Evolutionary conservation across 1,140 invertebrate genomes (phyloP).

Genomic region (Teleopsis dalmanni): DNA sequence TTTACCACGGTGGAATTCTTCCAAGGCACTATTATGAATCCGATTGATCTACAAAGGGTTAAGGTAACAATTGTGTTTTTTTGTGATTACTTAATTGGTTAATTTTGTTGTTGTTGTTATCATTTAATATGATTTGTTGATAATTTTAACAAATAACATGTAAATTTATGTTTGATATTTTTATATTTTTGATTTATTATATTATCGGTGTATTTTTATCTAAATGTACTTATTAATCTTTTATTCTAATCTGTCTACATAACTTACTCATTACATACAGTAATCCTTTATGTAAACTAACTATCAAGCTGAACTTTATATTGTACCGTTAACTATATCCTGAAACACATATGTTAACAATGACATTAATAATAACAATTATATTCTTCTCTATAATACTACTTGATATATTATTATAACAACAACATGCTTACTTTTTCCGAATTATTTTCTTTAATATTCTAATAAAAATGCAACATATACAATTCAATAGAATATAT

Average conservation of each 20-base stretch:
- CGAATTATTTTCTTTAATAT: too few relatives aligned
- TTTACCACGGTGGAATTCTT: constrained; percentile 99
- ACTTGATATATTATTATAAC: too few relatives aligned
- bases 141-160: background rate
- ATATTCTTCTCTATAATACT: too few relatives aligned
- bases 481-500: too few relatives aligned
- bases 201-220: background rate
- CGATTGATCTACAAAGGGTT: constrained; percentile 96
- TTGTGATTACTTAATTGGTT: constrained; percentile 7
- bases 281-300: too few relatives aligned
- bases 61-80: constrained; percentile 67
- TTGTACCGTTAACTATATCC: too few relatives aligned
- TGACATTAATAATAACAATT: too few relatives aligned
- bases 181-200: background rate
- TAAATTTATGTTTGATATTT: background rate
- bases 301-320: too few relatives aligned
- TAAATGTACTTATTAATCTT: background rate
- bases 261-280: background rate
- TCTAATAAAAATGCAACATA: too few relatives aligned
- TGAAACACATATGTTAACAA: too few relatives aligned
- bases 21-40: constrained; percentile 99
- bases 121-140: constrained; percentile 2
- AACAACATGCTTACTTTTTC: too few relatives aligned
- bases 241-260: background rate
- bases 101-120: background rate